Evolutionary conservation across 2,888 invertebrate species (phyloP).

Genomic region (Heliothis peltigera): DNA sequence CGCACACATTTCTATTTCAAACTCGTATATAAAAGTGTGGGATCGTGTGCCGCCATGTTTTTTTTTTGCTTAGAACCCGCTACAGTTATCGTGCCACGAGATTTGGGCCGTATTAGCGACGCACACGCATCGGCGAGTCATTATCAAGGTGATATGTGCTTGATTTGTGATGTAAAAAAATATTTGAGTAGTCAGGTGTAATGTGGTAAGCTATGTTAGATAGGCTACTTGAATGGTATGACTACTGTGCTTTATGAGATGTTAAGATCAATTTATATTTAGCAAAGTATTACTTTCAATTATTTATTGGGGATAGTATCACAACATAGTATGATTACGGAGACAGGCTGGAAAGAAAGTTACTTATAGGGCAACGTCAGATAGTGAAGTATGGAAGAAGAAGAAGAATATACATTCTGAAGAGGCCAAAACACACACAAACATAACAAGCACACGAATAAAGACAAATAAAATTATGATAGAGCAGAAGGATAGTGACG

Average conservation of each 20-base stretch:
- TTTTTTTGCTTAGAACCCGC: slow-evolving; percentile 55
- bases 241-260: slow-evolving; percentile 1
- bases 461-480: too few species aligned
- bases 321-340: too few species aligned
- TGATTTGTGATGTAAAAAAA: slow-evolving; percentile 52
- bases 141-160: slow-evolving; percentile 58
- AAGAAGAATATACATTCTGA: too few species aligned
- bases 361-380: too few species aligned
- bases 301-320: too few species aligned
- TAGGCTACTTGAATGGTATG: slow-evolving; percentile 1
- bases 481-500: too few species aligned
- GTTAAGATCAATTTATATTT: background rate
- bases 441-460: too few species aligned
- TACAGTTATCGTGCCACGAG: slow-evolving; percentile 58
- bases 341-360: too few species aligned
- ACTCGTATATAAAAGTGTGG: slow-evolving; percentile 46
- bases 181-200: slow-evolving; percentile 43
- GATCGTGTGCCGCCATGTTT: slow-evolving; percentile 7
- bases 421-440: too few species aligned
- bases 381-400: too few species aligned
- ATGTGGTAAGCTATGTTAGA: slow-evolving; percentile 18
- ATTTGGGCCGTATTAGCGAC: slow-evolving; percentile 56
- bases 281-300: background rate
- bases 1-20: slow-evolving; percentile 26
- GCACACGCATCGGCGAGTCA: slow-evolving; percentile 59